These are phyloP conservation scores for Formicarius rufipectus DNA, from an alignment of 2,113 vertebrate species.

Conservation along the genomic window DNA sequence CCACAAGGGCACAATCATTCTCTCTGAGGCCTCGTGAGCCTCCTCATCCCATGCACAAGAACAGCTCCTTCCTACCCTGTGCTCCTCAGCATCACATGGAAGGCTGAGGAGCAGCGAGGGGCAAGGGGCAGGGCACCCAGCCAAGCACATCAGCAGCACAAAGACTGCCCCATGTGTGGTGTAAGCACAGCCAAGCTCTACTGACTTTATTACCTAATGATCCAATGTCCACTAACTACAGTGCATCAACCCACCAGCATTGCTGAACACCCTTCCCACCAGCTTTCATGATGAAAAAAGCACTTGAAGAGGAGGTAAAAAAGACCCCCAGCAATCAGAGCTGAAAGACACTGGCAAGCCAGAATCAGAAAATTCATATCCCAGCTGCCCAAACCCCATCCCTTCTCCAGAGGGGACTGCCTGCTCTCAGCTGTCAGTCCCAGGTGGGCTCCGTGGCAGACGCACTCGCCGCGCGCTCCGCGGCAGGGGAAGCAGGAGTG, in stretches of 20 bases:
- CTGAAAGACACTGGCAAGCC: background rate
- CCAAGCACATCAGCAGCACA: background rate
- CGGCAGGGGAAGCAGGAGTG: background rate
- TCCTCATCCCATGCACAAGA: background rate
- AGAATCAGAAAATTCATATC: background rate
- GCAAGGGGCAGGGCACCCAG: background rate
- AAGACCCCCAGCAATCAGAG: background rate
- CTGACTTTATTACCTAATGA: background rate
- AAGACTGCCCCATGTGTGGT: accelerated
- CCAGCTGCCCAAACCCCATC: background rate
- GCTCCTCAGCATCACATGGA: background rate
- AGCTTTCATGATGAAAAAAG: background rate
- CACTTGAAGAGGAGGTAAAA: background rate
- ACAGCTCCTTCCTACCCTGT: background rate
- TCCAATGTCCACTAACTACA: background rate
- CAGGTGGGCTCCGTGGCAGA: background rate
- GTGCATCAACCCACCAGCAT: background rate
- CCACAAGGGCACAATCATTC: background rate
- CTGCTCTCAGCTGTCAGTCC: background rate
- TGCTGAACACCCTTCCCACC: background rate
- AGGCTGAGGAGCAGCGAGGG: background rate
- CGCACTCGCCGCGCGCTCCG: accelerated
- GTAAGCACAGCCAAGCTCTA: background rate
- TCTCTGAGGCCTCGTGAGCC: background rate
- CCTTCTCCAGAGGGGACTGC: background rate